Evolutionary conservation across 2,888 invertebrate species (phyloP).

Genomic region (Drosophila heteroneura): DNA sequence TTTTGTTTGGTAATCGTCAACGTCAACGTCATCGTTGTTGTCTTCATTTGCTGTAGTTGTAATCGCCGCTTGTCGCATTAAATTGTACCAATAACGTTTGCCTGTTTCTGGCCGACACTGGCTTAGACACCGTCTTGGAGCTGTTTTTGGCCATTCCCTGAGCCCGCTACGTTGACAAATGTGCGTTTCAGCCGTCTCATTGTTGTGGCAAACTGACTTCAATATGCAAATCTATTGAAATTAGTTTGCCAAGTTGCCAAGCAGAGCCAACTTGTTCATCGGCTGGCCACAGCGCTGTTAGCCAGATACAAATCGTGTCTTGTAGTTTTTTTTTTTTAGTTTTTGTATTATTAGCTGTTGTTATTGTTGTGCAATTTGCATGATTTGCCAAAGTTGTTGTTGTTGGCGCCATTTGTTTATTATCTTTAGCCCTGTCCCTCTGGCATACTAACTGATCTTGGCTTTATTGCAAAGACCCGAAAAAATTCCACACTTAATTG

Average conservation of each 20-base stretch:
- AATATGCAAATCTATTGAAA: conserved; percentile 80
- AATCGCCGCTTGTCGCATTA: conserved; percentile 57
- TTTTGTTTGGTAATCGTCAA: conserved; percentile 50
- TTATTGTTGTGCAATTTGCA: conserved; percentile 70
- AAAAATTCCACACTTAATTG: conserved; percentile 74
- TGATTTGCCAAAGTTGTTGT: conserved; percentile 67
- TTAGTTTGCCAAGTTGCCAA: conserved; percentile 66
- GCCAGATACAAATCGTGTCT: conserved; percentile 61
- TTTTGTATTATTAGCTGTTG: conserved; percentile 16
- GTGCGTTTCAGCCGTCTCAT: conserved; percentile 75
- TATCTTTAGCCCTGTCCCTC: conserved; percentile 47
- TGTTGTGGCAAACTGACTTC: conserved; percentile 76
- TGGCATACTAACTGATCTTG: conserved; percentile 47
- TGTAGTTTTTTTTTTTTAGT: conserved; percentile 24
- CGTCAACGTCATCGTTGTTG: conserved; percentile 45
- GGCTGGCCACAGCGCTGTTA: conserved; percentile 33
- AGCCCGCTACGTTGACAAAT: conserved; percentile 65
- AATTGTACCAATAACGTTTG: conserved; percentile 57
- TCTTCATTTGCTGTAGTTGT: conserved; percentile 60
- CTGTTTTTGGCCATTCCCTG: conserved; percentile 54
- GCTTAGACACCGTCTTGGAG: conserved; percentile 9
- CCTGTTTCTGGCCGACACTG: conserved; percentile 15
- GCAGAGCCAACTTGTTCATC: conserved; percentile 39
- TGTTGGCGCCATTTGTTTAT: conserved; percentile 72
- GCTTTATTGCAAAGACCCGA: conserved; percentile 50